Evolutionary conservation across 2,113 vertebrate genomes (phyloP).

Genomic region (Microcebus griseorufus): DNA sequence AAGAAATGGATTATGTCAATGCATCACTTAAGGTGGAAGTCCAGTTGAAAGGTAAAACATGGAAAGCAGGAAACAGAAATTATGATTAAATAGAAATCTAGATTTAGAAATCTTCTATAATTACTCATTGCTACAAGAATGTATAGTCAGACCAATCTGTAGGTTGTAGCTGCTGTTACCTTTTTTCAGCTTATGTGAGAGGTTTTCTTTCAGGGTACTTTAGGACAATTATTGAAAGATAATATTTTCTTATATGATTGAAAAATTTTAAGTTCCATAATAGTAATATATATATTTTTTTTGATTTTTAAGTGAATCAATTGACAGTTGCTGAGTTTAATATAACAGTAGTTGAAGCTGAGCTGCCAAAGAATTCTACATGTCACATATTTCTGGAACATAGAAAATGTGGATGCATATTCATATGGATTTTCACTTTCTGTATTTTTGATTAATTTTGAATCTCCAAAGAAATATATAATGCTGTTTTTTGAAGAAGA

Average conservation of each 20-base stretch:
- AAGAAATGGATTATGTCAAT: neutral
- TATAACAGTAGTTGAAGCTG: neutral
- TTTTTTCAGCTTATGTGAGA: neutral
- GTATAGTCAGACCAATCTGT: neutral
- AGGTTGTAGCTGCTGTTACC: neutral
- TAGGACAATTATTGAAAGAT: neutral
- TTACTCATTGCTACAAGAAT: neutral
- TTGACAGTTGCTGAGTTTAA: constrained; percentile 15
- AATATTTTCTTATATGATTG: neutral
- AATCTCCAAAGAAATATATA: constrained; percentile 30
- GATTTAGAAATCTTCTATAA: neutral
- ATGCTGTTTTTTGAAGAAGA: neutral
- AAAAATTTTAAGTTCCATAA: constrained; percentile 16
- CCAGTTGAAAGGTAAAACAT: neutral
- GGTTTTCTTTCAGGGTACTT: neutral
- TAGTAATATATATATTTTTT: neutral
- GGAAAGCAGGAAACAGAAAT: neutral
- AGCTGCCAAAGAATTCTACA: constrained; percentile 28
- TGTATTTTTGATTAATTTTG: constrained; percentile 49
- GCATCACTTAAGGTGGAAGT: neutral
- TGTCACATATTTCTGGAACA: constrained; percentile 5
- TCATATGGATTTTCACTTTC: constrained; percentile 11
- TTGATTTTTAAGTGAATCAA: constrained; percentile 20
- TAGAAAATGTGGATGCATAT: constrained; percentile 28
- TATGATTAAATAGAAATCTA: constrained; percentile 7